phyloP scores from a whole-genome alignment of 2,797 vertebrate species.

The Corythornis leucogaster region DNA sequence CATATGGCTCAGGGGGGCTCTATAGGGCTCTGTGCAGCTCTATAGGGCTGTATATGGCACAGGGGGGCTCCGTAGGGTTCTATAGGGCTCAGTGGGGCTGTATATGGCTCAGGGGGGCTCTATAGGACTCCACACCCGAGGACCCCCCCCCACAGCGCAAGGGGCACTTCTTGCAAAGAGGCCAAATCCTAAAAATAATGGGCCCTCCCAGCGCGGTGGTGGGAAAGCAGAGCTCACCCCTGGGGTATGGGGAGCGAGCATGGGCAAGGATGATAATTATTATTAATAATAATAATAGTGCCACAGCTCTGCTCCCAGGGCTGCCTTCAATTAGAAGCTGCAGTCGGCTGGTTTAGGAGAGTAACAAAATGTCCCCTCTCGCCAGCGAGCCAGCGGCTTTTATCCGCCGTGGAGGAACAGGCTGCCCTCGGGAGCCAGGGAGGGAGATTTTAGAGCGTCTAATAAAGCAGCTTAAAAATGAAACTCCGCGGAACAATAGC shows the following conservation, averaged over 20 bases:
- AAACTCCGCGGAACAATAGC: conserved; percentile 12
- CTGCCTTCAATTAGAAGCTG: not conserved
- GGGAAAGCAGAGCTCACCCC: not conserved
- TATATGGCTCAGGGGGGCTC: no score
- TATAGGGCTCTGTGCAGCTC: no score
- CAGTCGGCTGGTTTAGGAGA: not conserved
- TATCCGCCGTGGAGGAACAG: not conserved
- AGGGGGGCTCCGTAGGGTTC: no score
- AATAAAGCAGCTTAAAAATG: conserved; percentile 7
- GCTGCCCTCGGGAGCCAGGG: not conserved
- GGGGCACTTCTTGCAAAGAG: not conserved
- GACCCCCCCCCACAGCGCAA: not conserved
- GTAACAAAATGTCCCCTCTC: not conserved
- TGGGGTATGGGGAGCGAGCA: not conserved
- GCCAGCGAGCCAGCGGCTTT: not conserved
- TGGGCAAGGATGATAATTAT: not conserved
- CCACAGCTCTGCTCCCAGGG: not conserved
- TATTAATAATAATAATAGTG: no score
- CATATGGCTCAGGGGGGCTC: no score
- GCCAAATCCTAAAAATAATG: not conserved
- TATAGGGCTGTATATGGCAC: no score
- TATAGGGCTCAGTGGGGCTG: no score
- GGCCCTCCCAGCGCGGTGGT: not conserved
- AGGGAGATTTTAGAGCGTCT: not conserved
- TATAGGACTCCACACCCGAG: not conserved